Evolutionary conservation across 2,113 vertebrate genomes (phyloP), one percentile per base, ranked within the genome.

Genomic region (Ondatra zibethicus): DNA sequence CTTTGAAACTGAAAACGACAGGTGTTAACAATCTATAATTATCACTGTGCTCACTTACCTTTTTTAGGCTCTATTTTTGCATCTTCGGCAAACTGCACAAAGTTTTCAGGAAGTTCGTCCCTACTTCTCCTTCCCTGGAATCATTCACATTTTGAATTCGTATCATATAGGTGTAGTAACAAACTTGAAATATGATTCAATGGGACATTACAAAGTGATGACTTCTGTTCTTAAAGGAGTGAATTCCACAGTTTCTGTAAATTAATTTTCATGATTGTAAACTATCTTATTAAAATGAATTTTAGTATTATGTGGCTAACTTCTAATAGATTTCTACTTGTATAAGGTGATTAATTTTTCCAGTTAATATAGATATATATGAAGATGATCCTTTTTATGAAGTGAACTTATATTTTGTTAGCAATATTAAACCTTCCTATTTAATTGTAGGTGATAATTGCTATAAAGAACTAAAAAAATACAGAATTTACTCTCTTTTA

Each of bases 21-120:
- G 31, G 36, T 65, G 68, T 63, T 91, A 92, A 91, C 58, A 45
- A 89, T n/a, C 36, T 91, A 11, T 31, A 88, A 91, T 92, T 93
- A 82, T 78, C 58, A 45, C 70, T 80, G 5, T 9, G 70, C 21
- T 88, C 33, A 78, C 42, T 81, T 86, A 63, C 5, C 8, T 3
- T 19, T 39, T 90, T 92, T 55, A 66, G 14, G 55, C 50, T 91
- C 58, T 88, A 58, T 84, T 88, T 88, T 25, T 75, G 14, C 92
- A 16, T 85, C 68, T 88, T 11, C 61, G 92, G 33, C 1, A 96
- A 25, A 29, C 68, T 91, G 68, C 27, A 58, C 58, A 21, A 5
- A 58, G 5, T 21, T 58, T 58, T 58, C 19, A 63, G 58, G 65
- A 82, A 95, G 36, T 14, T 29, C 23, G 9, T 89, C 19, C 47